These are phyloP conservation scores for Allolobophora icterica DNA, from an alignment of 2,888 invertebrate species.

Conservation along the genomic window DNA sequence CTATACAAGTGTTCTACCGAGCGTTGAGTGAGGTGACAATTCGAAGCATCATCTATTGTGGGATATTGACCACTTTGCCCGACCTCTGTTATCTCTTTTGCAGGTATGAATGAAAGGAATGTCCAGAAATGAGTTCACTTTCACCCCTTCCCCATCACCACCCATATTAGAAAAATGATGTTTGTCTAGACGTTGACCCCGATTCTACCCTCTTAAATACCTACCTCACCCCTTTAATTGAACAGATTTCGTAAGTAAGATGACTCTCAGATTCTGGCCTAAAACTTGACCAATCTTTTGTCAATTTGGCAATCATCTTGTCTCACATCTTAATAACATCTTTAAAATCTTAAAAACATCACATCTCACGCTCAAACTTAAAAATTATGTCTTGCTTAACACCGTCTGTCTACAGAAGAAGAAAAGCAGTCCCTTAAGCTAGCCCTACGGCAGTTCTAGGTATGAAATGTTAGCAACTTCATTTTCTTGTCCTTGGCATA, in stretches of 20 bases:
- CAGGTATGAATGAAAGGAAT: neutral
- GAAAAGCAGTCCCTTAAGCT: too few species aligned
- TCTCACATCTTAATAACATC: too few species aligned
- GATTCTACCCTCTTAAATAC: neutral
- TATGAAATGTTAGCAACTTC: too few species aligned
- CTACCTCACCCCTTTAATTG: neutral
- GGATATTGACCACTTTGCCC: neutral
- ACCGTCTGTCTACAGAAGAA: too few species aligned
- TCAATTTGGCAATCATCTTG: neutral
- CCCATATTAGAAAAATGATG: neutral
- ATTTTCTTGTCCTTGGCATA: too few species aligned
- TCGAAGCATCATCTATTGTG: neutral
- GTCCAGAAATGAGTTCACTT: conserved; percentile 5
- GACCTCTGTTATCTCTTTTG: neutral
- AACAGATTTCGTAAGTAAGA: neutral
- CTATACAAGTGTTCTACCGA: neutral
- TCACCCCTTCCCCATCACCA: neutral
- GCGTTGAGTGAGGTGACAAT: neutral
- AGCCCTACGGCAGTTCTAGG: too few species aligned
- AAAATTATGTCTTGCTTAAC: too few species aligned
- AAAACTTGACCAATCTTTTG: neutral
- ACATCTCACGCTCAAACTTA: too few species aligned
- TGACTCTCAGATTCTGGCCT: neutral
- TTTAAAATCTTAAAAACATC: too few species aligned
- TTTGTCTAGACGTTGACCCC: neutral